Base-by-base conservation (phyloP, 2,888 invertebrate genomes). In the Tetragonisca angustula region DNA sequence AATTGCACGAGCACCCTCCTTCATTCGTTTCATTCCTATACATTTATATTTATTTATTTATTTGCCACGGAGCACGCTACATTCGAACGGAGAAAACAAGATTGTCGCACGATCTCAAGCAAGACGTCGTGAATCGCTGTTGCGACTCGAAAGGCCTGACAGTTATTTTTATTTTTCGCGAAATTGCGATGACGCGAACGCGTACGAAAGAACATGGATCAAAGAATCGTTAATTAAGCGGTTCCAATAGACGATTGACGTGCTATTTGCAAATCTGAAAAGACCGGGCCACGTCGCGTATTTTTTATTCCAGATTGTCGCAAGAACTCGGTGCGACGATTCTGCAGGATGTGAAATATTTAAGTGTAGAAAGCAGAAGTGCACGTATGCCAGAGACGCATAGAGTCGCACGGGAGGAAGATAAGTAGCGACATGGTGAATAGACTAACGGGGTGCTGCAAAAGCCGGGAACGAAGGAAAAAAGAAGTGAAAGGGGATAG, bases 371-470 rank as follows among this genome's bases (percentile, higher is more conserved):
- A 76, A 49, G 72, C 65, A 5, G n/a, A n/a, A n/a, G 65, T 49
- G 54, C 59, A 71, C 74, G 54, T 61, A 77, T 74, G 56, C 74
- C 43, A 43, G 71, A 27, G 62, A 52, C 76, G n/a, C 72, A 82
- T 80, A 70, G 80, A 84, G 84, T 82, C 77, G 75, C 76, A 67
- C 77, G 83, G 83, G 81, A 82, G 84, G 86, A 84, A 85, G 84
- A 77, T 85, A 88, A 89, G 90, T 88, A 83, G 89, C 79, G 86
- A 74, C 81, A 75, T 81, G 79, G 65, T 90, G 90, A 90, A 90
- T 90, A 91, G 90, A 90, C 85, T 88, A 88, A 88, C 89, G 79
- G 86, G 78, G 82, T 75, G 79, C 83, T 70, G 67, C 59, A 71
- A 81, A 54, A 69, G 52, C 65, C 65, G 50, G 71, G 76, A 56